phyloP scores from a whole-genome alignment of 2,888 invertebrate species.

The Neoitamus cyanurus region DNA sequence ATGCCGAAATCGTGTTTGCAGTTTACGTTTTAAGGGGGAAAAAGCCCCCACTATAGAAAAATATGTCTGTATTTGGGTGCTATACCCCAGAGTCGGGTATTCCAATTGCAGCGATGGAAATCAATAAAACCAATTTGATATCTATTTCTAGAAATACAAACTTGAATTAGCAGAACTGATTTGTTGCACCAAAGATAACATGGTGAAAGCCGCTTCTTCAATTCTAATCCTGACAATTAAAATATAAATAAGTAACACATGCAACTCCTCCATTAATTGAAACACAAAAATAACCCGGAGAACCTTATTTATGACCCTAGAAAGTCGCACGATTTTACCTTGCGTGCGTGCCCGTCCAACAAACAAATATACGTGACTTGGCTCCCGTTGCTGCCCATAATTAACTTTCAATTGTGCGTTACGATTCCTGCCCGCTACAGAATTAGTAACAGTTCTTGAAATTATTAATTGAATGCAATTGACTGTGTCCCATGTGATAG shows the following conservation, averaged over 20 bases:
- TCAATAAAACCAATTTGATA: too few relatives aligned
- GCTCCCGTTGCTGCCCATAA: neutral
- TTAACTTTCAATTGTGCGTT: neutral
- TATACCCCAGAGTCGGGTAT: too few relatives aligned
- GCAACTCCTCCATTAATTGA: neutral
- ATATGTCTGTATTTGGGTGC: too few relatives aligned
- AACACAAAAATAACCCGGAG: neutral
- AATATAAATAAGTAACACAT: neutral
- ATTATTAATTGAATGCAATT: neutral
- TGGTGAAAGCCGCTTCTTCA: too few relatives aligned
- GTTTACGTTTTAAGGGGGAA: too few relatives aligned
- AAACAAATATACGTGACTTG: neutral
- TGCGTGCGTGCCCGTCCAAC: neutral
- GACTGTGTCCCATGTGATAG: neutral
- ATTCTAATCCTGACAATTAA: too few relatives aligned
- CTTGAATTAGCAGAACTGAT: too few relatives aligned
- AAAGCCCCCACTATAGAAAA: too few relatives aligned
- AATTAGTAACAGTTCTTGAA: neutral
- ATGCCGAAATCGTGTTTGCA: too few relatives aligned
- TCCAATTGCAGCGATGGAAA: too few relatives aligned
- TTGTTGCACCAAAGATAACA: too few relatives aligned
- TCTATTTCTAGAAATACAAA: too few relatives aligned
- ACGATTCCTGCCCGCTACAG: neutral
- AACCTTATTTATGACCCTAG: neutral
- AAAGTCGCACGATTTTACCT: neutral